Evolutionary conservation across 2,888 invertebrate species (phyloP), one percentile per base, ranked within the genome.

Genomic region (Cynaeus angustus): DNA sequence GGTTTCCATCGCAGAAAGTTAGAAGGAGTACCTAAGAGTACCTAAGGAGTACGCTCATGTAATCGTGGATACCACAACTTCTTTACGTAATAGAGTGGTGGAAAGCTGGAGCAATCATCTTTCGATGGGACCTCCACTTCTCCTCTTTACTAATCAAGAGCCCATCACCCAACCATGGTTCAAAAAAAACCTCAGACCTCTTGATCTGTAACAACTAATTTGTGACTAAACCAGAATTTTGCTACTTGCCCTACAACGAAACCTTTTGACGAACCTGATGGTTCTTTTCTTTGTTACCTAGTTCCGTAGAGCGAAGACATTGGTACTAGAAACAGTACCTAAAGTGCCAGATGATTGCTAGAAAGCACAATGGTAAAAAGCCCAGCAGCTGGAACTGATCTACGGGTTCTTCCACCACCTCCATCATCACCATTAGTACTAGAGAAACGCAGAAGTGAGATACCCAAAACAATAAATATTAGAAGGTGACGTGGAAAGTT

Each of bases 91-190:
- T 94, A 84, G 94, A 94, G 85, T 94, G 87, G 82, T 95, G 94
- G 91, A 95, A 95, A 72, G 94, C 94, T 46, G 95, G 95, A 5
- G 94, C 94, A 75, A 95, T 95, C 77, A 95, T 86, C 86, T 94
- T 94, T 77, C 95, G 90, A 83, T 95, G 94, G 12, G 92, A 90
- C 55, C 93, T 89, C 95, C 95, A 95, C 89, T 93, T 94, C 77
- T 91, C 91, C 90, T 94, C 94, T 74, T 92, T 91, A 78, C 93
- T 94, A 79, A 94, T 94, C 28, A 94, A 89, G 6, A 94, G 90
- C 78, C 94, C 94, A 77, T 94, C 89, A 81, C 94, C 94, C 65
- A 94, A 89, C 94, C 94, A 94, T 0, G 94, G 94, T 80, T 93
- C 90, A 85, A 94, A 94, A 86, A 94, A 92, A n/a, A n/a, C n/a